Evolutionary conservation across 2,888 invertebrate genomes (phyloP), one percentile per base, ranked within the genome.

Genomic region (Mechanitis messenoides): DNA sequence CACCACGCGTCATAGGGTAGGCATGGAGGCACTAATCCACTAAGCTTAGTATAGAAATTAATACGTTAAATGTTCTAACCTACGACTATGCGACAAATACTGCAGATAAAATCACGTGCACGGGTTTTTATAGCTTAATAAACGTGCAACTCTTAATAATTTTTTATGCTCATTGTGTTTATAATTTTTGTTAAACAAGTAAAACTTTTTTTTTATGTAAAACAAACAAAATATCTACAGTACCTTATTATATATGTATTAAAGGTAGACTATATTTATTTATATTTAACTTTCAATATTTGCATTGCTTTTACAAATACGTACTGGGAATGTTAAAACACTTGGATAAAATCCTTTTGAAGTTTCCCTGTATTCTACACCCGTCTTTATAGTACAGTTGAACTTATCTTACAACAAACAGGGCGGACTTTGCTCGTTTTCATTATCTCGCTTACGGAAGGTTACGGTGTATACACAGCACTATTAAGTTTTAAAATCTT

Each of bases 21-120:
- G 81, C 79, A 75, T 79, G 87, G 75, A 82, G 84, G 80, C 86
- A 78, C 74, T 83, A 82, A 86, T 85, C 87, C 87, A 81, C 82
- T 80, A 76, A 80, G 85, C 85, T 87, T 84, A 85, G 78, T 77
- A 78, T 74, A 83, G 78, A 82, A 84, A 87, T 86, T 85, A 86
- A 86, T 85, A 84, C 79, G 76, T 76, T 74, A 77, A 79, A 72
- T 74, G 71, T 71, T 70, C 70, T 74, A 71, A 75, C 71, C 74
- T 77, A 74, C 74, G 71, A 73, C 74, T 75, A 74, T 75, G 77
- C 76, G 77, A 73, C 75, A 76, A 67, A 61, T 68, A 31, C 61
- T 66, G 66, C 66, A 63, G 63, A 66, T 61, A 33, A 63, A 61
- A 66, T 63, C n/a, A 50, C 50, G 50, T 50, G 50, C 50, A 50